Evolutionary conservation across 2,797 vertebrate genomes (phyloP), one percentile per base, ranked within the genome.

Genomic region (Gorsachius magnificus): DNA sequence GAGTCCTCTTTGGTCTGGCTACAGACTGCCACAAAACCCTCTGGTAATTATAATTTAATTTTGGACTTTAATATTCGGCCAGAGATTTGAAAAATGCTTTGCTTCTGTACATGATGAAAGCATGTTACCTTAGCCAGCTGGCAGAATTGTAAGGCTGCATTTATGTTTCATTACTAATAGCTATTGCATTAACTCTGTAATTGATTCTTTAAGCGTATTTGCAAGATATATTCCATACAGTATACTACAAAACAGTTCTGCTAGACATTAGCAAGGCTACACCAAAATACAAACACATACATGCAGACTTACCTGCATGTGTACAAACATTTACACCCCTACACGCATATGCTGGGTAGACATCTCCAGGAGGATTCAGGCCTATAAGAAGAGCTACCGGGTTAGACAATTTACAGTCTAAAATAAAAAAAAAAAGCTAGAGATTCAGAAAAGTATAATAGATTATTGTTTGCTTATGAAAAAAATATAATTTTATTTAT

Each of bases 41-140:
- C 61, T 41, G 29, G 78, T 68, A 76, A 88, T 94, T 89, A 70
- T 7, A 84, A 69, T 79, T 85, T 90, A 81, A 94, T 91, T 86
- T 76, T 56, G 80, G 69, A 93, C 75, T 77, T 51, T 94, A 87
- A 74, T 93, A 92, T 95, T 96, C 87, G 89, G 94, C 87, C 68
- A 90, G 66, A 93, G 91, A 89, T 95, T 65, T 77, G 65, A 95
- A 95, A 97, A 95, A 94, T 17, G 54, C 48, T 88, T 83, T 90
- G 31, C 83, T 95, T 93, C 85, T 95, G 41, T 66, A 76, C 71
- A 94, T 57, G 90, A 96, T 91, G 90, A 95, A 91, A 96, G 89
- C 51, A 85, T 0, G 16, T 82, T 94, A 85, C 77, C 71, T 86
- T 83, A 95, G 93, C 96, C 96, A 97, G 94, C 95, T 97, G 96